Conservation (phyloP, 2,113 vertebrate species). For the Clarias magur region DNA sequence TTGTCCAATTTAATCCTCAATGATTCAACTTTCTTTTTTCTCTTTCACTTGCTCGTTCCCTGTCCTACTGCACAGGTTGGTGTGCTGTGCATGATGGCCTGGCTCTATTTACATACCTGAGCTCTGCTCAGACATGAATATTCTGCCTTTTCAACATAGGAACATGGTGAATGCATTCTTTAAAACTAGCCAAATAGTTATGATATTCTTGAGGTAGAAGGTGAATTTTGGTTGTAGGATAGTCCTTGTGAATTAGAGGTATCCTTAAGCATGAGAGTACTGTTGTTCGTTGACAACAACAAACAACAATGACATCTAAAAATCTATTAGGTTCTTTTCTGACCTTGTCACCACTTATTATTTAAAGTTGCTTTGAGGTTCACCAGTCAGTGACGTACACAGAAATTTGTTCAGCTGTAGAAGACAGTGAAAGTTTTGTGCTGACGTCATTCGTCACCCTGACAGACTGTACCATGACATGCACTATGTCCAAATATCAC, state of each 20-base stretch:
- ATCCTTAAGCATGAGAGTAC: background rate
- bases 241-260: background rate
- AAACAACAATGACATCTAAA: too few species aligned
- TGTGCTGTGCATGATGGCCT: conserved; percentile 22
- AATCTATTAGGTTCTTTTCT: background rate
- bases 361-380: background rate
- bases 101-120: conserved; percentile 68
- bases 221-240: background rate
- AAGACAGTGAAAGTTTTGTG: background rate
- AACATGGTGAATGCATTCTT: background rate
- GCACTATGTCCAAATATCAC: background rate
- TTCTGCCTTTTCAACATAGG: background rate
- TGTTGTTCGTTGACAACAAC: background rate
- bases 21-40: background rate
- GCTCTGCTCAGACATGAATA: conserved; percentile 64
- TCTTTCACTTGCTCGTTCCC: background rate
- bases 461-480: background rate
- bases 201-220: background rate
- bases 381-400: background rate
- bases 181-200: background rate
- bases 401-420: background rate
- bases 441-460: background rate
- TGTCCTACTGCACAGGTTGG: background rate
- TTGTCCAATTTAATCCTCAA: background rate
- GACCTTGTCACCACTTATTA: background rate